Evolutionary conservation across 2,888 invertebrate genomes (phyloP).

Genomic region (Drosophila infuscata): DNA sequence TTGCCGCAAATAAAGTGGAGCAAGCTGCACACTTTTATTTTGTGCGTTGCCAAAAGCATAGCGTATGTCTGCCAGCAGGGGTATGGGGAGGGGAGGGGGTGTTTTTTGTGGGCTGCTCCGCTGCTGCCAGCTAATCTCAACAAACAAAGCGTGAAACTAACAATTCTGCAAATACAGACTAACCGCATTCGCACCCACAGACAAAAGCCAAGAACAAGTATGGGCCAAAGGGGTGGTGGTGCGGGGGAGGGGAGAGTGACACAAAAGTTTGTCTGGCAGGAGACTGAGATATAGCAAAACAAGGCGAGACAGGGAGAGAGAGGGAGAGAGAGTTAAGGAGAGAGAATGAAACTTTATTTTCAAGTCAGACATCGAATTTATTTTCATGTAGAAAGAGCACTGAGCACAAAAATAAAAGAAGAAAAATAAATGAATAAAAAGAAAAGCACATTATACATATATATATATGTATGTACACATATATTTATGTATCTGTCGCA

Average conservation of each 20-base stretch:
- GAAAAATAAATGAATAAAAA: slow-evolving; percentile 1
- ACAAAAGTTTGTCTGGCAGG: slow-evolving; percentile 30
- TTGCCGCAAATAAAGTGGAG: slow-evolving; percentile 66
- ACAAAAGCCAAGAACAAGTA: slow-evolving; percentile 16
- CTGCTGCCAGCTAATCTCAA: slow-evolving; percentile 57
- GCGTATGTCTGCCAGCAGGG: slow-evolving; percentile 20
- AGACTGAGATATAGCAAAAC: slow-evolving; percentile 7
- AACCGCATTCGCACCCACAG: slow-evolving; percentile 58
- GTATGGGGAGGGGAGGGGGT: neutral
- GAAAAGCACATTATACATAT: neutral
- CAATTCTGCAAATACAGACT: slow-evolving; percentile 76
- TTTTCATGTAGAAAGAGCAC: slow-evolving; percentile 68
- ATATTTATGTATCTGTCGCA: neutral
- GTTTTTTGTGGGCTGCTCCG: slow-evolving; percentile 2
- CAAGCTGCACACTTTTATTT: slow-evolving; percentile 72
- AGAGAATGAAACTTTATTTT: slow-evolving; percentile 74
- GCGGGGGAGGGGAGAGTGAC: neutral
- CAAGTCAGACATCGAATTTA: slow-evolving; percentile 77
- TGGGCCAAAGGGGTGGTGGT: neutral
- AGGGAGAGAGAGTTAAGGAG: slow-evolving; percentile 2
- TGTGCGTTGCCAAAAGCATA: slow-evolving; percentile 56
- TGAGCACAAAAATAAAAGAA: slow-evolving; percentile 26
- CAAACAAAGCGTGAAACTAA: slow-evolving; percentile 66
- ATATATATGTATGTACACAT: too few relatives aligned
- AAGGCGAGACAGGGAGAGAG: neutral